Conservation (phyloP, 2,888 invertebrate genomes). For the Neoascia interrupta region DNA sequence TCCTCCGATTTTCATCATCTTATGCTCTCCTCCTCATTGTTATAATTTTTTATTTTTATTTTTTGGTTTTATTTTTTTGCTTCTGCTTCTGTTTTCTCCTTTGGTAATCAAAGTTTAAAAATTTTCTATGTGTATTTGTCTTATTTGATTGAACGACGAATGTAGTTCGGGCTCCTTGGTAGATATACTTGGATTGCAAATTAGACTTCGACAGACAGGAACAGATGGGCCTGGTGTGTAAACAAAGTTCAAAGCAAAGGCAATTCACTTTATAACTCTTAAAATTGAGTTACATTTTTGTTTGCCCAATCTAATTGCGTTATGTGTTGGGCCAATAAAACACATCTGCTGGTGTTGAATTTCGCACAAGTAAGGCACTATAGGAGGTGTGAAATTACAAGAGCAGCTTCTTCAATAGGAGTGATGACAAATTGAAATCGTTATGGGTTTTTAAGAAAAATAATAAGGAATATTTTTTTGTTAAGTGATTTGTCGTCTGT, state of each 20-base stretch:
- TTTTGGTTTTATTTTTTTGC: not conserved
- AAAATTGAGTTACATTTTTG: slow-evolving; percentile 16
- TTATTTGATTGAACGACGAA: slow-evolving; percentile 32
- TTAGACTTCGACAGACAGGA: not conserved
- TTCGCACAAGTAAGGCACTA: no score
- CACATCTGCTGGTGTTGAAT: not conserved
- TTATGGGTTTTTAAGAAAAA: no score
- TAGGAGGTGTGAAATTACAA: no score
- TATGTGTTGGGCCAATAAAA: slow-evolving; percentile 14
- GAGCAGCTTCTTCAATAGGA: no score
- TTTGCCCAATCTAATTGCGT: slow-evolving; percentile 3
- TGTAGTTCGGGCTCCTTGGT: slow-evolving; percentile 6
- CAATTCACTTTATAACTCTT: slow-evolving; percentile 13
- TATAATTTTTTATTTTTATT: slow-evolving; percentile 5
- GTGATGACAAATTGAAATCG: no score
- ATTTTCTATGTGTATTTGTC: slow-evolving; percentile 27
- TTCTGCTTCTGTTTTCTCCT: not conserved
- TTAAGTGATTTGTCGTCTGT: no score
- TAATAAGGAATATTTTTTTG: no score
- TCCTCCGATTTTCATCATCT: slow-evolving; percentile 23
- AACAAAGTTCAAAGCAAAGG: slow-evolving; percentile 20
- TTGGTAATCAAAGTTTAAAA: slow-evolving; percentile 38
- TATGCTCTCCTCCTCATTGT: slow-evolving; percentile 12
- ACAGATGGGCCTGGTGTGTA: not conserved
- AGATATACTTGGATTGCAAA: slow-evolving; percentile 2